phyloP scores from a whole-genome alignment of 2,888 invertebrate species.

The Parnassius apollo region DNA sequence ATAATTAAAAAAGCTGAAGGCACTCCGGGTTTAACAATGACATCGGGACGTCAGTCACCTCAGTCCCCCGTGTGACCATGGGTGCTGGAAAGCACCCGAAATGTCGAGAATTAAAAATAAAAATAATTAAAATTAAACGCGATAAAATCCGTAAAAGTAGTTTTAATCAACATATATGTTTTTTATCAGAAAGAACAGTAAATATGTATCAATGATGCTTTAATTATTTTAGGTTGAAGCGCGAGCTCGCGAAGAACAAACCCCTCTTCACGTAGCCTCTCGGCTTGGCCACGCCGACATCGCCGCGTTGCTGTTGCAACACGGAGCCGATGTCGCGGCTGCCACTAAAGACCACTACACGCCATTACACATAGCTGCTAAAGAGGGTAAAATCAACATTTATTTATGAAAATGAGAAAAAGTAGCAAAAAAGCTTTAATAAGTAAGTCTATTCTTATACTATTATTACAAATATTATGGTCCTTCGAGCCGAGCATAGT shows the following conservation, averaged over 20 bases:
- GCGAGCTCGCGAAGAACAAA: constrained; percentile 93
- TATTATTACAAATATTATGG: background rate
- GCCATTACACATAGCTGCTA: constrained; percentile 97
- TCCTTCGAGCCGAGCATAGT: constrained; percentile 9
- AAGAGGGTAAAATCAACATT: constrained; percentile 86
- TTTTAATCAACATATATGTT: no score
- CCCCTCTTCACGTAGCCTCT: constrained; percentile 97
- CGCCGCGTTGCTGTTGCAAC: constrained; percentile 95
- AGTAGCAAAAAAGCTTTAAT: background rate
- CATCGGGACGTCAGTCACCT: no score
- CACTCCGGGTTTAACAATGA: no score
- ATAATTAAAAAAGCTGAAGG: no score
- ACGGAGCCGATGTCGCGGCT: constrained; percentile 94
- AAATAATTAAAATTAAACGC: no score
- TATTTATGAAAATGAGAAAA: background rate
- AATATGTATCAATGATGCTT: no score
- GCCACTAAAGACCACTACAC: constrained; percentile 97
- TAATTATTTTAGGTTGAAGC: constrained; percentile 77
- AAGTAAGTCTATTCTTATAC: no score
- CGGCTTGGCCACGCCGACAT: constrained; percentile 98
- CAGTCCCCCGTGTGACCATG: no score
- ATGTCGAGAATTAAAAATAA: no score
- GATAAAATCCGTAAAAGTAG: no score
- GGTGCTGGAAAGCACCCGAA: no score
- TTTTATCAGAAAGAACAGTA: no score